Conservation (phyloP, 2,888 invertebrate species). For the Andrena praecox region DNA sequence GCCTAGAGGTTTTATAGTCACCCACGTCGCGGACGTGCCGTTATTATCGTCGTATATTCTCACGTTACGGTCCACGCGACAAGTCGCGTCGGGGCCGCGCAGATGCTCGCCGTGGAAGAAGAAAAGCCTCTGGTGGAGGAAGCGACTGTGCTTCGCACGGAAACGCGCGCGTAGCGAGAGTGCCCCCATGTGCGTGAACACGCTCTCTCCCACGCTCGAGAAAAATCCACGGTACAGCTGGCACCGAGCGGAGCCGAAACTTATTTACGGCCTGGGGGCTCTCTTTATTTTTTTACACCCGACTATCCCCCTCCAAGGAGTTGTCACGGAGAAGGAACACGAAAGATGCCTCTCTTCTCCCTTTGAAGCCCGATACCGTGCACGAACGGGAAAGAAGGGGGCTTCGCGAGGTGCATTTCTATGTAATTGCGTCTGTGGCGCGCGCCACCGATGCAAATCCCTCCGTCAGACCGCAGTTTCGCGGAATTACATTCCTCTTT, state of each 20-base stretch:
- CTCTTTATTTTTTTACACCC: conserved; percentile 15
- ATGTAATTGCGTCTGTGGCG: conserved; percentile 9
- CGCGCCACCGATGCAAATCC: neutral
- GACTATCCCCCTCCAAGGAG: neutral
- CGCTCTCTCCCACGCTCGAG: conserved; percentile 75
- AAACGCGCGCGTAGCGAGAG: conserved; percentile 44
- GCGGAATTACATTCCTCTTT: conserved; percentile 6
- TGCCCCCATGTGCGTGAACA: conserved; percentile 41
- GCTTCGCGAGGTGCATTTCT: conserved; percentile 2
- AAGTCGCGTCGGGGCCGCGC: conserved; percentile 21
- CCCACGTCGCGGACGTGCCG: conserved; percentile 57
- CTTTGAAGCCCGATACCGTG: conserved; percentile 16
- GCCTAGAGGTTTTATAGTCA: conserved; percentile 58
- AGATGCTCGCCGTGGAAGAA: conserved; percentile 51
- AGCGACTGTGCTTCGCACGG: conserved; percentile 48
- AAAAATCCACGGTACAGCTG: conserved; percentile 74
- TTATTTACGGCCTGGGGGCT: conserved; percentile 43
- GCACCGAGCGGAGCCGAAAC: conserved; percentile 31
- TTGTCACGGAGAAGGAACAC: neutral
- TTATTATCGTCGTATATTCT: conserved; percentile 61
- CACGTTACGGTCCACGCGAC: conserved; percentile 55
- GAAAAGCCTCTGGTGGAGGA: conserved; percentile 33
- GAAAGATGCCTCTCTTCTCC: neutral
- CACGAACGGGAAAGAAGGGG: neutral
- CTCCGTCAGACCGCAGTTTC: neutral